Conservation (phyloP, 2,888 invertebrate genomes). For the Hetaerina titia region DNA sequence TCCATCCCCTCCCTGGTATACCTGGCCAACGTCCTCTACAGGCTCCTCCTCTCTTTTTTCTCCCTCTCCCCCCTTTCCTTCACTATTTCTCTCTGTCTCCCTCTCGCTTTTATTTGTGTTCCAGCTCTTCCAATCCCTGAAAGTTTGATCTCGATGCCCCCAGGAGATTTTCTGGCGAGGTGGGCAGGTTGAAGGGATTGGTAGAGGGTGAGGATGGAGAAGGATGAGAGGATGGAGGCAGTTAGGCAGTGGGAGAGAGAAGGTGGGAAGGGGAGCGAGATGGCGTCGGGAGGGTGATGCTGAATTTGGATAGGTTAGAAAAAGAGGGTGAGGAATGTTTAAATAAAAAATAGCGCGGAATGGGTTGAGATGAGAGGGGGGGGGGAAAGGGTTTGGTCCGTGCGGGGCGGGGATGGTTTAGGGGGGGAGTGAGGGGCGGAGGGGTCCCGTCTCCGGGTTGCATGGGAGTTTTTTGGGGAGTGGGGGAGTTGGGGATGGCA, state of each 20-base stretch:
- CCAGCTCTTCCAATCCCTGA: constrained; percentile 57
- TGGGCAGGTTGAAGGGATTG: background rate
- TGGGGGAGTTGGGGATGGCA: background rate
- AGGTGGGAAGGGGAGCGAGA: background rate
- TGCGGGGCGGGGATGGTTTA: background rate
- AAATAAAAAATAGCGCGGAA: background rate
- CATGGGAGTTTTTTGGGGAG: background rate
- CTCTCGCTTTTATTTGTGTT: constrained; percentile 54
- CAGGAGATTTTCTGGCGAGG: constrained; percentile 14
- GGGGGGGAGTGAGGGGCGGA: background rate
- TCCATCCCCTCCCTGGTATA: background rate
- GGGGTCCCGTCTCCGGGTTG: background rate
- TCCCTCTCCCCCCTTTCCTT: background rate
- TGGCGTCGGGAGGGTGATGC: background rate
- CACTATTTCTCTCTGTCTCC: constrained; percentile 10
- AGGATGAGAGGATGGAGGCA: background rate
- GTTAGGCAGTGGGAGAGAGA: background rate
- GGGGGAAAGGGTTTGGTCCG: background rate
- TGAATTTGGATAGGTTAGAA: constrained; percentile 39
- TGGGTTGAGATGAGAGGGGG: background rate
- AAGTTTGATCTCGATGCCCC: constrained; percentile 44
- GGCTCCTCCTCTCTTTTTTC: background rate
- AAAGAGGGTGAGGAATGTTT: background rate
- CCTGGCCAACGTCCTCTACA: constrained; percentile 36
- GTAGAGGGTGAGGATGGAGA: background rate